Conservation (phyloP, 2,113 vertebrate genomes). For the Saccopteryx leptura region DNA sequence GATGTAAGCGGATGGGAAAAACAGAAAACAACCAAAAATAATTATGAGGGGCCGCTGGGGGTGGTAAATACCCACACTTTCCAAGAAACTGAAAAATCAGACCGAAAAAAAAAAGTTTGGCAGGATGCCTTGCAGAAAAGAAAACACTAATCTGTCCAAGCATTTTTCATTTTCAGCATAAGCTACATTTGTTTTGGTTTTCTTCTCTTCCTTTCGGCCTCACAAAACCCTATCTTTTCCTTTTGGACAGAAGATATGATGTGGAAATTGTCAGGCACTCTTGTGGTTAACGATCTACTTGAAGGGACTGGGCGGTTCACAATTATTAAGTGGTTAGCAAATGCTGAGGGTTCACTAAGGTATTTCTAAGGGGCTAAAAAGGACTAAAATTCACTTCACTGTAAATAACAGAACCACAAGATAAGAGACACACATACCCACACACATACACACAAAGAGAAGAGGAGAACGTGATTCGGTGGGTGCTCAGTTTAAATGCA, state of each 20-base stretch:
- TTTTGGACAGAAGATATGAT: conserved; percentile 73
- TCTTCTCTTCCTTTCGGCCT: conserved; percentile 82
- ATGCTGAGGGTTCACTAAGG: conserved; percentile 68
- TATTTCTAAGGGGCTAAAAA: conserved; percentile 65
- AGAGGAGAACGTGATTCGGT: background rate
- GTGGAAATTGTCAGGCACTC: conserved; percentile 78
- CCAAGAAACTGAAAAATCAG: conserved; percentile 72
- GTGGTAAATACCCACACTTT: conserved; percentile 58
- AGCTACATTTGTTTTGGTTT: conserved; percentile 84
- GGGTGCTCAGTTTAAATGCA: conserved; percentile 56
- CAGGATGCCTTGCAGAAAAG: conserved; percentile 75
- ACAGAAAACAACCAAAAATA: conserved; percentile 42
- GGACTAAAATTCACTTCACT: conserved; percentile 58
- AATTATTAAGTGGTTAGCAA: conserved; percentile 74
- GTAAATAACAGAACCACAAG: conserved; percentile 58
- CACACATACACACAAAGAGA: background rate
- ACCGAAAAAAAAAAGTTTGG: conserved; percentile 67
- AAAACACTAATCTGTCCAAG: conserved; percentile 82
- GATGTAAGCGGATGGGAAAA: conserved; percentile 42
- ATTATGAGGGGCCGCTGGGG: background rate
- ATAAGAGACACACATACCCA: background rate
- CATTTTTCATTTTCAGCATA: conserved; percentile 82
- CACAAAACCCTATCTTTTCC: conserved; percentile 81
- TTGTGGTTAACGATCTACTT: conserved; percentile 78
- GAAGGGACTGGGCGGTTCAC: conserved; percentile 73